phyloP scores from a whole-genome alignment of 2,113 vertebrate genomes.

The Erythrolamprus reginae region DNA sequence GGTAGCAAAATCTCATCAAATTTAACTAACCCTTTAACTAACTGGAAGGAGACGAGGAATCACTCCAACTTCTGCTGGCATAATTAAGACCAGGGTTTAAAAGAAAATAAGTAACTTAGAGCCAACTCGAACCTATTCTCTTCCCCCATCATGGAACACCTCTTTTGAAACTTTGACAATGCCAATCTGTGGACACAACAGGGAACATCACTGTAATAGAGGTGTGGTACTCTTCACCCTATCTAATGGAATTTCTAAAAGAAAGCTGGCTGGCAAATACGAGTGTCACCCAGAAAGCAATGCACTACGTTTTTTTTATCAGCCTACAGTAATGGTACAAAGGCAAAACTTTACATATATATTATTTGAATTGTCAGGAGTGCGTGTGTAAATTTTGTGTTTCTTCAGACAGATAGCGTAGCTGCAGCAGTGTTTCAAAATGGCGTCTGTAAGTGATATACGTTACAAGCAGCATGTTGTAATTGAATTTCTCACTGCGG shows the following conservation, averaged over 20 bases:
- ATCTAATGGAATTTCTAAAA: neutral
- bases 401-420: too few relatives aligned
- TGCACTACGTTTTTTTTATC: too few relatives aligned
- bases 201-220: neutral
- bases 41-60: neutral
- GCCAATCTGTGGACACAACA: neutral
- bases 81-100: neutral
- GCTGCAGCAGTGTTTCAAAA: too few relatives aligned
- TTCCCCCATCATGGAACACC: neutral
- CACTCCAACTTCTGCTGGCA: neutral
- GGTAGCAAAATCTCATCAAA: neutral
- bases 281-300: too few relatives aligned
- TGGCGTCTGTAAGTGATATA: too few relatives aligned
- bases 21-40: neutral
- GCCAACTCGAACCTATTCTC: neutral
- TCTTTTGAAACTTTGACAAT: neutral
- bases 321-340: too few relatives aligned
- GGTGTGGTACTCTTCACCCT: neutral
- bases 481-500: too few relatives aligned
- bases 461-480: too few relatives aligned
- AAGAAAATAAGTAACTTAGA: neutral
- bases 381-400: too few relatives aligned
- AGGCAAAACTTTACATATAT: too few relatives aligned
- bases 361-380: too few relatives aligned
- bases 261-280: neutral